Evolutionary conservation across 2,797 vertebrate species (phyloP).

Genomic region (Hippocampus kuda): DNA sequence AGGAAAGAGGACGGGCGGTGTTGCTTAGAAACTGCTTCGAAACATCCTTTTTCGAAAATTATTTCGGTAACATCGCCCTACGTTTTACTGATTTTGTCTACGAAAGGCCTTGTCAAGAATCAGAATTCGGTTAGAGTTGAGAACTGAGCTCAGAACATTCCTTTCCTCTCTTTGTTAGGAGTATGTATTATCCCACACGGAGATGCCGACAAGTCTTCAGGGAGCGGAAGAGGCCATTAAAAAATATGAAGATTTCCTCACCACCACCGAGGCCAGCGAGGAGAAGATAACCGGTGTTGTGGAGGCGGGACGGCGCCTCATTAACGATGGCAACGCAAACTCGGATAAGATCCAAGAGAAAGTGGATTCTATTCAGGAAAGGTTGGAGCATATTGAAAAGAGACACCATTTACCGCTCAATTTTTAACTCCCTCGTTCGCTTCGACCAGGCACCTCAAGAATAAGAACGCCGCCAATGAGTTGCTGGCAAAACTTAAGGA

Average conservation of each 20-base stretch:
- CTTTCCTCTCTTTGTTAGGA: conserved; percentile 66
- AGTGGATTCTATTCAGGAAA: conserved; percentile 83
- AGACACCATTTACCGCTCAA: background rate
- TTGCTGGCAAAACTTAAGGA: conserved; percentile 80
- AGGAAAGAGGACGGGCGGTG: background rate
- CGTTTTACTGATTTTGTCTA: background rate
- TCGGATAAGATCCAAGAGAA: conserved; percentile 86
- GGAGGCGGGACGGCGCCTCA: conserved; percentile 77
- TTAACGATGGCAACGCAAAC: conserved; percentile 75
- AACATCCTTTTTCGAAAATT: background rate
- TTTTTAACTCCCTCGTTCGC: conserved; percentile 6
- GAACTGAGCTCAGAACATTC: conserved; percentile 2
- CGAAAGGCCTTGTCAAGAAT: background rate
- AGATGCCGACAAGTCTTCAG: conserved; percentile 83
- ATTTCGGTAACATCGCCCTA: background rate
- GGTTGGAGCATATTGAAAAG: conserved; percentile 56
- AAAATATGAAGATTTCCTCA: conserved; percentile 88
- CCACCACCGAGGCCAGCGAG: conserved; percentile 85
- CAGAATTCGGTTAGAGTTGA: background rate
- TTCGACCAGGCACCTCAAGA: conserved; percentile 74
- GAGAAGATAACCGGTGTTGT: conserved; percentile 82
- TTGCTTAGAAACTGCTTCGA: too few relatives aligned
- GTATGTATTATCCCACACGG: conserved; percentile 84
- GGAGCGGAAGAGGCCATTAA: conserved; percentile 84
- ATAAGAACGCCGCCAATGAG: conserved; percentile 75